phyloP scores from a whole-genome alignment of 2,888 invertebrate species.

The Abrostola tripartita region DNA sequence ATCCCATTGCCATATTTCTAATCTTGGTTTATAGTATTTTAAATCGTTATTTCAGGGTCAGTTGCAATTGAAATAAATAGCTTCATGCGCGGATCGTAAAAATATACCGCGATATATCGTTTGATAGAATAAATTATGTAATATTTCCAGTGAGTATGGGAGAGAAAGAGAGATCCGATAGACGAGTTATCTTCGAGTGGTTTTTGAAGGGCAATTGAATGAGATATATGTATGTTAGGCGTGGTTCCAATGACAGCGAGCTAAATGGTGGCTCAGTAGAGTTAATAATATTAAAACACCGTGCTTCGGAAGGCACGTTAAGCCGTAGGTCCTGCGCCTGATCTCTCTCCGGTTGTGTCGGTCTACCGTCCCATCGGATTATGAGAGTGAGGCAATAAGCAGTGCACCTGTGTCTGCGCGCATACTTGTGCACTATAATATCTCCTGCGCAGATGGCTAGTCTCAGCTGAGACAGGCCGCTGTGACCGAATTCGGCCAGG shows the following conservation, averaged over 20 bases:
- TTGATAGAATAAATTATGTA: constrained; percentile 7
- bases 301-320: too few relatives aligned
- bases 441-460: too few relatives aligned
- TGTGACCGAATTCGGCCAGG: too few relatives aligned
- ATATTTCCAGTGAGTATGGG: constrained; percentile 2
- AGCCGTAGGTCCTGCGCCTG: too few relatives aligned
- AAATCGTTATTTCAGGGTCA: constrained; percentile 13
- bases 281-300: too few relatives aligned
- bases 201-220: constrained; percentile 32
- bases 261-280: too few relatives aligned
- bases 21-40: constrained; percentile 7
- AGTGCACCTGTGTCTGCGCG: too few relatives aligned
- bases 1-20: neutral
- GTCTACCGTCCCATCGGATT: too few relatives aligned
- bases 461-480: too few relatives aligned
- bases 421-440: too few relatives aligned
- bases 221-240: constrained; percentile 7
- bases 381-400: too few relatives aligned
- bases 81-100: neutral
- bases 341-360: too few relatives aligned
- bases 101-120: neutral
- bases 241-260: neutral
- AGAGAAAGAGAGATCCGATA: constrained; percentile 7
- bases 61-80: constrained; percentile 15
- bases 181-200: constrained; percentile 12